Evolutionary conservation across 2,797 vertebrate genomes (phyloP).

Genomic region (Peromyscus melanophrys): DNA sequence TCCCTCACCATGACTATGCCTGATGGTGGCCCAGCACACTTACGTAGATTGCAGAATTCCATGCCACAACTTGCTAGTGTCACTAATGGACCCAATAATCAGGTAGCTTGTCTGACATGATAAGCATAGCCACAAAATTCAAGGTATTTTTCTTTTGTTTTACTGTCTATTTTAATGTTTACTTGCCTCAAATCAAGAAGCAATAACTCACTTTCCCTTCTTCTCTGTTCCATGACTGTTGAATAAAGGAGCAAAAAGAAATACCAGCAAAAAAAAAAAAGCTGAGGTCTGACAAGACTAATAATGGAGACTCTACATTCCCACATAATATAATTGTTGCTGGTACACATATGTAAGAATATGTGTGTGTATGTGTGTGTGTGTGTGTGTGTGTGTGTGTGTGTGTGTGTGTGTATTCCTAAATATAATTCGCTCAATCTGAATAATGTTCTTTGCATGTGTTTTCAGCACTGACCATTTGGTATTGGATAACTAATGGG

Average conservation of each 20-base stretch:
- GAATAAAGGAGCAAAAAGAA: neutral
- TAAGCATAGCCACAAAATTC: neutral
- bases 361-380: neutral
- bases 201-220: neutral
- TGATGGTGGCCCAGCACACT: neutral
- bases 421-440: neutral
- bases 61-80: accelerated
- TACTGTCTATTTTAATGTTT: neutral
- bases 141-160: neutral
- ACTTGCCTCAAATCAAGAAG: neutral
- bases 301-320: neutral
- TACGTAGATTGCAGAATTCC: neutral
- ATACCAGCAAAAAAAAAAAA: neutral
- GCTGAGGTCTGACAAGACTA: neutral
- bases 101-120: neutral
- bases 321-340: neutral
- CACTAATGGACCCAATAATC: neutral
- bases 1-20: neutral
- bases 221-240: neutral
- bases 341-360: neutral
- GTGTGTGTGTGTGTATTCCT: neutral
- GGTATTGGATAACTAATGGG: neutral
- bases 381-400: too few relatives aligned
- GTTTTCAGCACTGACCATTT: neutral
- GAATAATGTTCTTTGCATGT: neutral